phyloP scores from a whole-genome alignment of 1,140 invertebrate species.

The Pollicipes pollicipes region DNA sequence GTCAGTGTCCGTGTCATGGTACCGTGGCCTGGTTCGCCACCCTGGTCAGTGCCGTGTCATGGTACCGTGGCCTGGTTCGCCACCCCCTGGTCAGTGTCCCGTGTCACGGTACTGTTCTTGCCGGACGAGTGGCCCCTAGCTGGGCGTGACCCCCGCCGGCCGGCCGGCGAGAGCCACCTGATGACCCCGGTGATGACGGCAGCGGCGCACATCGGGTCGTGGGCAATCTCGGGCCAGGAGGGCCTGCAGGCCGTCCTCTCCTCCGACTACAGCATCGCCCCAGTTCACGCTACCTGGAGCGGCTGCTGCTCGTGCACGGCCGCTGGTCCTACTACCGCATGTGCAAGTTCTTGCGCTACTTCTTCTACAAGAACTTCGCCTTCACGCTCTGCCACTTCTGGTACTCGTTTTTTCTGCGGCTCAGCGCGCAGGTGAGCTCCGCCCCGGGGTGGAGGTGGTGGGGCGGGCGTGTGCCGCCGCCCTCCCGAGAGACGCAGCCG shows the following conservation, averaged over 20 bases:
- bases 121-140: too few relatives aligned
- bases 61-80: too few relatives aligned
- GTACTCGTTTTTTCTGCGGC: constrained; percentile 99
- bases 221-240: constrained; percentile 94
- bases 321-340: constrained; percentile 87
- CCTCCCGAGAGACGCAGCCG: too few relatives aligned
- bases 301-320: constrained; percentile 89
- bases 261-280: constrained; percentile 90
- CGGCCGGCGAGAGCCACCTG: too few relatives aligned
- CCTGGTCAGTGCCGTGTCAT: too few relatives aligned
- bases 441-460: too few relatives aligned
- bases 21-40: too few relatives aligned
- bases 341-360: constrained; percentile 97
- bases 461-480: too few relatives aligned
- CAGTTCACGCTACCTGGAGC: constrained; percentile 93
- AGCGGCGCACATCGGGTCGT: constrained; percentile 99
- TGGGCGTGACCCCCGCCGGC: too few relatives aligned
- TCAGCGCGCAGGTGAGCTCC: constrained; percentile 84
- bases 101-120: too few relatives aligned
- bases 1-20: too few relatives aligned
- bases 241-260: constrained; percentile 95
- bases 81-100: too few relatives aligned
- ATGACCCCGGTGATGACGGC: constrained; percentile 23
- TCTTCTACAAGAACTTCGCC: constrained; percentile 99
- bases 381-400: constrained; percentile 98